Evolutionary conservation across 1,140 invertebrate species (phyloP), one percentile per base, ranked within the genome.

Genomic region (Trinorchestia longiramus): DNA sequence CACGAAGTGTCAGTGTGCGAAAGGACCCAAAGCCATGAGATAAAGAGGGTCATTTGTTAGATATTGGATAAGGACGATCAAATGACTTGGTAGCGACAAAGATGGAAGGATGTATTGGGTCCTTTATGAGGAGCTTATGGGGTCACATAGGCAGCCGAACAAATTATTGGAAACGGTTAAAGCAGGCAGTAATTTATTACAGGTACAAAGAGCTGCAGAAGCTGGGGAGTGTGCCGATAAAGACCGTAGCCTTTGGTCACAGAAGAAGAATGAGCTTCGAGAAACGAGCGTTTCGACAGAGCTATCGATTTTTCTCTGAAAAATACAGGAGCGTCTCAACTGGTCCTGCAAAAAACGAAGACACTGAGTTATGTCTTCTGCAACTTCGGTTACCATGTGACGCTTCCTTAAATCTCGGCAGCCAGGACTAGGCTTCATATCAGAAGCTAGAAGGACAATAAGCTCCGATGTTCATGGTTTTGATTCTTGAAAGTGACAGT

Each of bases 101-200:
- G 88, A 90, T 42, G 88, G 88, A 77, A 43, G 88, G 43, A 90
- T 41, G 88, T 90, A 90, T 90, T 90, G 88, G 88, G 28, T 90
- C 88, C 43, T 90, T 90, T 90, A 90, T 90, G 88, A 90, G 88
- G 88, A 90, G 88, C 88, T 90, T 90, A 90, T 90, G 88, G 43
- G 88, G 88, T 90, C 88, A 90, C n/a, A 90, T 41, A 90, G 43
- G 15, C 88, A 1, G 41, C 88, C 88, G 43, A 90, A 90, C 43
- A 90, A 90, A 90, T 90, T 90, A 90, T 90, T 90, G 88, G 88
- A 90, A 90, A 90, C 88, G 88, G 41, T 90, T 90, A 90, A 90
- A 41, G 41, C 4, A 90, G 88, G 43, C n/a, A 15, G n/a, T 42
- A 90, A 90, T 90, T 90, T 90, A 90, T 90, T 90, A 43, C 36